Base-by-base conservation (phyloP, 2,888 invertebrate genomes). In the Amblyjoppa proteus region DNA sequence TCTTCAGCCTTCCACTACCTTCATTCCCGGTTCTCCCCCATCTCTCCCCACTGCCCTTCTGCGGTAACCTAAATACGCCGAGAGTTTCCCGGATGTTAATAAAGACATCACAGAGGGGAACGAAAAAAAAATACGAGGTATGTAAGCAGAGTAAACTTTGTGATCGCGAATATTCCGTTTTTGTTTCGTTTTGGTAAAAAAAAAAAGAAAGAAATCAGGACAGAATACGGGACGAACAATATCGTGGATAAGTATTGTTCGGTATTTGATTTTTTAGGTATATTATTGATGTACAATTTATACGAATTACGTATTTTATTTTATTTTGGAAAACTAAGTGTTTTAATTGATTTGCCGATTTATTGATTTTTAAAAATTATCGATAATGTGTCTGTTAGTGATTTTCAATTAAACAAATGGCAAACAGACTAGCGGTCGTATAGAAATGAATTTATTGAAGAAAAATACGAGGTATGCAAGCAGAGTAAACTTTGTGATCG, bases 1-100 rank as follows among this genome's bases (percentile, higher is more conserved):
- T 78, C 81, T 61, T 76, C 85, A 76, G 66, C 66, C 82, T 68
- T 74, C 69, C 58, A n/a, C 75, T 34, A 66, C 75, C 75, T 56
- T 61, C 61, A 73, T 56, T 41, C 75, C 61, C 71, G 61, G 16
- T 56, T 56, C 20, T 61, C 70, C 53, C 20, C 80, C 1, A 11
- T 41, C 73, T 28, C 31, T 6, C 61, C 31, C 49, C 31, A 49
- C 53, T 73, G 53, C 66, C 69, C 69, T 61, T 83, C 53, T 58
- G 78, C 81, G 78, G 85, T 85, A 82, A 85, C 85, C 85, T 85
- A 85, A 82, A 85, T 85, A 82, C 82, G 79, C 71, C 68, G 82
- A 85, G 85, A 85, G 79, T 85, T 82, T 82, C 61, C 79, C 58
- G 66, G 82, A 82, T 85, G 75, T 82, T 76, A 82, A 85, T 85